Evolutionary conservation across 2,797 vertebrate species (phyloP).

Genomic region (Gadopsis bispinosus): DNA sequence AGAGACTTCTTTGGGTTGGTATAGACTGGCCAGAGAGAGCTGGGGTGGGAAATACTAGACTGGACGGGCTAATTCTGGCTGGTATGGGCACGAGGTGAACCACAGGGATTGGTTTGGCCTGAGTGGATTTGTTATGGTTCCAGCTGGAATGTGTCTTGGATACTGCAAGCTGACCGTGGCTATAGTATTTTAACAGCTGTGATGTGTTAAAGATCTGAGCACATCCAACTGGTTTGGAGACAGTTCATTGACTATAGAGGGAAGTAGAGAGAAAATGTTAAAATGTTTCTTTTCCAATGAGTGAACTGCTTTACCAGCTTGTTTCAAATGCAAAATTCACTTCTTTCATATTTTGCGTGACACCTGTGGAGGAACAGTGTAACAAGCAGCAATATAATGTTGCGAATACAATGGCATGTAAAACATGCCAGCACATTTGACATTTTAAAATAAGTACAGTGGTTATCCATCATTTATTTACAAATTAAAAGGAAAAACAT

Average conservation of each 20-base stretch:
- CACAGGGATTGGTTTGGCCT: constrained; percentile 45
- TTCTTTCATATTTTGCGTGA: background rate
- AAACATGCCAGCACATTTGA: background rate
- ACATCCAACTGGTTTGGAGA: constrained; percentile 12
- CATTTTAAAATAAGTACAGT: background rate
- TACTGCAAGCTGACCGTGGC: constrained; percentile 24
- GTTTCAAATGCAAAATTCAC: background rate
- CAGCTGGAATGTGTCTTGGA: constrained; percentile 52
- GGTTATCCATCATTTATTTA: background rate
- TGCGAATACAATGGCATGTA: background rate
- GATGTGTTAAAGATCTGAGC: constrained; percentile 45
- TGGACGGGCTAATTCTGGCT: constrained; percentile 51
- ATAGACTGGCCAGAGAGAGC: constrained; percentile 38
- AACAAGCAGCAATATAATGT: background rate
- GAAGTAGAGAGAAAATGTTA: background rate
- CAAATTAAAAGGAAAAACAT: background rate
- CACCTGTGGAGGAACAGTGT: too few relatives aligned
- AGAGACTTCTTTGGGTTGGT: constrained; percentile 27
- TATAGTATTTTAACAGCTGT: constrained; percentile 47
- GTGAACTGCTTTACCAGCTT: background rate
- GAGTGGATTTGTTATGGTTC: constrained; percentile 47
- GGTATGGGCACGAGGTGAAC: constrained; percentile 54
- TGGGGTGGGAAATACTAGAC: constrained; percentile 34
- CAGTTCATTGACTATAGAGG: constrained; percentile 6
- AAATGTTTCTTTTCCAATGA: background rate